These are phyloP conservation scores for Hippolais icterina DNA, from an alignment of 2,113 vertebrate genomes.

Conservation along the genomic window DNA sequence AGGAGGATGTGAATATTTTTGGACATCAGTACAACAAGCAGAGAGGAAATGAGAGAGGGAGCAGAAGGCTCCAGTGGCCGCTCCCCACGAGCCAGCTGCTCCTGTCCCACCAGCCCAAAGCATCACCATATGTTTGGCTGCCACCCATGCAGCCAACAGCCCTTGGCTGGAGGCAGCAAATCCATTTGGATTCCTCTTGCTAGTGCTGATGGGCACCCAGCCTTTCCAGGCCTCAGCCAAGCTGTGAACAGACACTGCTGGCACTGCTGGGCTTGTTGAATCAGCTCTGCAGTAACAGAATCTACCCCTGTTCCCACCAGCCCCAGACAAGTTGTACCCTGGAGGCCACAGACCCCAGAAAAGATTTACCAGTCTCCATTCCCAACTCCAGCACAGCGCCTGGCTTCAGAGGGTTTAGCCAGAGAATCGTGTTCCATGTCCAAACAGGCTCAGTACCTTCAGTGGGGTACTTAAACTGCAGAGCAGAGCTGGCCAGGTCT, in stretches of 20 bases:
- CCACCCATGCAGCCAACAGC: background rate
- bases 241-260: background rate
- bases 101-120: background rate
- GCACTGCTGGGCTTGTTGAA: background rate
- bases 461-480: background rate
- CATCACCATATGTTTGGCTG: constrained; percentile 27
- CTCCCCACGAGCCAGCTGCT: background rate
- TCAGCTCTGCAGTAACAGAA: background rate
- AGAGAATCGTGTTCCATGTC: background rate
- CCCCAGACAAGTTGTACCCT: accelerated
- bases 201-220: background rate
- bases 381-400: background rate
- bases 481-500: background rate
- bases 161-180: background rate
- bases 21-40: background rate
- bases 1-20: background rate
- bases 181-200: background rate
- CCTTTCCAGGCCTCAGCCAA: background rate
- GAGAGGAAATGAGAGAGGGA: background rate
- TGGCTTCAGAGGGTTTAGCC: background rate
- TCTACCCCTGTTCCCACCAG: background rate
- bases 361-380: background rate
- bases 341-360: background rate
- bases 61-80: background rate
- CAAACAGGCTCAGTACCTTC: background rate